phyloP scores from a whole-genome alignment of 2,888 invertebrate genomes.

The Elysia crispata region DNA sequence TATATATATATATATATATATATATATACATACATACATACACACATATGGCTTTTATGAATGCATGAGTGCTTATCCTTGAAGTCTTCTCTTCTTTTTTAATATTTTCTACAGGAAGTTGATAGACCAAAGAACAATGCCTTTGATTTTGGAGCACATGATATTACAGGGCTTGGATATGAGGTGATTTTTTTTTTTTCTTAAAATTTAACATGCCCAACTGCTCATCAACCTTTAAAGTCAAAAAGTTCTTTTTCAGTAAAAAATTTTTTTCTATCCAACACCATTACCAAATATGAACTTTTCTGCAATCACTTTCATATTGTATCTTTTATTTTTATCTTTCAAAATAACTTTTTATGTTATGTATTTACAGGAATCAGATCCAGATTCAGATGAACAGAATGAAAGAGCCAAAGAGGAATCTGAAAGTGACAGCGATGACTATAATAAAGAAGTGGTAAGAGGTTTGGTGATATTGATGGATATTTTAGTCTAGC shows the following conservation, averaged over 20 bases:
- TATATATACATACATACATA: no score
- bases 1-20: no score
- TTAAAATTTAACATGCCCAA: not conserved
- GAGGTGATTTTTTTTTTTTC: constrained; percentile 60
- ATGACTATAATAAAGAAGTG: constrained; percentile 74
- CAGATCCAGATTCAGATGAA: constrained; percentile 58
- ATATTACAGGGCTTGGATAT: constrained; percentile 69
- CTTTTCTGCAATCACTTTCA: no score
- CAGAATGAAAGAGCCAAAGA: constrained; percentile 36
- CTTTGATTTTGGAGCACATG: constrained; percentile 57
- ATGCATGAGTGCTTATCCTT: no score
- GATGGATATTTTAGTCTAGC: not conserved
- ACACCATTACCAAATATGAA: no score
- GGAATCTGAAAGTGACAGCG: constrained; percentile 65
- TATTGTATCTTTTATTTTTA: not conserved
- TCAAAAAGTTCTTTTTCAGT: no score
- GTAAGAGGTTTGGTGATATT: constrained; percentile 58
- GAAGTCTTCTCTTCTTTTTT: not conserved
- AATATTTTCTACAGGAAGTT: constrained; percentile 23
- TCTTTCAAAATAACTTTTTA: not conserved
- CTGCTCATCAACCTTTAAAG: no score
- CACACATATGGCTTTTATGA: no score
- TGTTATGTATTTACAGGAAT: constrained; percentile 60
- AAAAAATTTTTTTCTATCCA: no score
- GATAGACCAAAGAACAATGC: constrained; percentile 33